Conservation (phyloP, 1,140 invertebrate genomes). For the Aphelinus certus region DNA sequence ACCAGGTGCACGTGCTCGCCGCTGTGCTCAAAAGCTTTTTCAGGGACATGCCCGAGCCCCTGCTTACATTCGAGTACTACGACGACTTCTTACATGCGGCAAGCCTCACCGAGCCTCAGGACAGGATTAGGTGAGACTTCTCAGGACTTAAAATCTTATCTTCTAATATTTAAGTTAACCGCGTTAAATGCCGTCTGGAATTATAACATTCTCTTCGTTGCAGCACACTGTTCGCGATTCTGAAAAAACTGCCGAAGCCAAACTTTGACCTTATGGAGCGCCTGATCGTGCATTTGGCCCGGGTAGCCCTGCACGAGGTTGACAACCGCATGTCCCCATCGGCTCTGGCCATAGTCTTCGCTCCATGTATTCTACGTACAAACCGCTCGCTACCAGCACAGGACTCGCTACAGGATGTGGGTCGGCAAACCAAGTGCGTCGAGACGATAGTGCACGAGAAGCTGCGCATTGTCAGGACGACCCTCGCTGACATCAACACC, state of each 20-base stretch:
- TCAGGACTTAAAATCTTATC: neutral
- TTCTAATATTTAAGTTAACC: neutral
- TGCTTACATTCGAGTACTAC: conserved; percentile 93
- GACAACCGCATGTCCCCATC: conserved; percentile 93
- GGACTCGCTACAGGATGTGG: conserved; percentile 85
- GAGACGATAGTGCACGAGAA: conserved; percentile 88
- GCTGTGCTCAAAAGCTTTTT: conserved; percentile 93
- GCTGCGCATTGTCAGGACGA: conserved; percentile 77
- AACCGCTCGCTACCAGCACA: conserved; percentile 88
- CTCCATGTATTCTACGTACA: conserved; percentile 90
- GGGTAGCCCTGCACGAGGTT: conserved; percentile 86
- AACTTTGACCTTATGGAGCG: conserved; percentile 94
- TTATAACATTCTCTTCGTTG: neutral
- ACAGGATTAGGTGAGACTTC: conserved; percentile 69
- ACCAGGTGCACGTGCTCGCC: conserved; percentile 89
- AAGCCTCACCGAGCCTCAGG: conserved; percentile 82
- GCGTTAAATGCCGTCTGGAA: neutral
- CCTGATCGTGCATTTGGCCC: conserved; percentile 91
- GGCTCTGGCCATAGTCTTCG: conserved; percentile 93
- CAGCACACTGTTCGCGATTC: conserved; percentile 83
- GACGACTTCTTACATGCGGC: conserved; percentile 92
- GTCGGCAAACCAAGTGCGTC: conserved; percentile 83
- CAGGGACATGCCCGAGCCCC: conserved; percentile 90
- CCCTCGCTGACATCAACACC: conserved; percentile 88
- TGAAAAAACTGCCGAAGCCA: conserved; percentile 88